Evolutionary conservation across 2,888 invertebrate genomes (phyloP).

Genomic region (Megamerina dolium): DNA sequence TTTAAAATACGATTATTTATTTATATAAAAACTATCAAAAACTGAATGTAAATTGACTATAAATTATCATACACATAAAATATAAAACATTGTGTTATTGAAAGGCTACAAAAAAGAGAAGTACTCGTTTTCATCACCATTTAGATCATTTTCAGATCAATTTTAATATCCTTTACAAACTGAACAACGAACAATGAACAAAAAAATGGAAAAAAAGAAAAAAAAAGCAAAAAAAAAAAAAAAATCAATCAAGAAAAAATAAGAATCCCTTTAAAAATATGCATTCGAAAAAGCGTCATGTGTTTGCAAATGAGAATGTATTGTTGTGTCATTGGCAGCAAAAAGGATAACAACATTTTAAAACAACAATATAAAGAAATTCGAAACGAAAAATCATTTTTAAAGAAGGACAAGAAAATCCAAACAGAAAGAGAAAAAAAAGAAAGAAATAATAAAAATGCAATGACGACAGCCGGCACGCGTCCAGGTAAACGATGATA

Average conservation of each 20-base stretch:
- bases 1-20: too few relatives aligned
- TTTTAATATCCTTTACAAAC: too few relatives aligned
- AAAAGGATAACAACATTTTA: background rate
- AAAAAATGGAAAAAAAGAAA: background rate
- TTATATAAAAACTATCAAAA: too few relatives aligned
- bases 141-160: too few relatives aligned
- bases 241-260: background rate
- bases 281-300: slow-evolving; percentile 18
- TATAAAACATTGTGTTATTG: too few relatives aligned
- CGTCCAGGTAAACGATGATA: slow-evolving; percentile 29
- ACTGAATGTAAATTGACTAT: too few relatives aligned
- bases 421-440: too few relatives aligned
- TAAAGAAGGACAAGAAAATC: background rate
- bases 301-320: slow-evolving; percentile 1
- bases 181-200: too few relatives aligned
- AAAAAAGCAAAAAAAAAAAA: background rate
- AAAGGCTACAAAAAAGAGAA: too few relatives aligned
- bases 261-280: background rate
- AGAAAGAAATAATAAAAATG: background rate
- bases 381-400: background rate
- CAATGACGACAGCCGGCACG: slow-evolving; percentile 43
- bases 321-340: background rate
- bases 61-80: too few relatives aligned
- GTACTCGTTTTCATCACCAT: too few relatives aligned
- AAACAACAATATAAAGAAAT: background rate